phyloP scores from a whole-genome alignment of 2,888 invertebrate genomes.

The Drosophila flavopinicola region DNA sequence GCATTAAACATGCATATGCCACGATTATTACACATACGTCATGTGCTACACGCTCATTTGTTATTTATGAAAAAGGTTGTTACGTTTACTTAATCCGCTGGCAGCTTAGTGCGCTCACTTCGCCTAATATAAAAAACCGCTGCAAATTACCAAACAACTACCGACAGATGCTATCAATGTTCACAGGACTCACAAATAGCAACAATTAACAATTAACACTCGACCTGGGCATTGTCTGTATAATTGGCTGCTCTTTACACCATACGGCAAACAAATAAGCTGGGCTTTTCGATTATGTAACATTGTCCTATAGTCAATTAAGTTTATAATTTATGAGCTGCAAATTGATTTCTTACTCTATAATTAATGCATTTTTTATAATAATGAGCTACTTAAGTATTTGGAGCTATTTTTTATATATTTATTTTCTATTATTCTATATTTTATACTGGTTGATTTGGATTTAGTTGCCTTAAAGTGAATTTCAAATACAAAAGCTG shows the following conservation, averaged over 20 bases:
- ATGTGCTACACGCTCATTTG: conserved; percentile 52
- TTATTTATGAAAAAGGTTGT: conserved; percentile 59
- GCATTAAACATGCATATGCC: conserved; percentile 63
- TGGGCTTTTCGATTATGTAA: background rate
- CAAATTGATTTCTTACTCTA: no score
- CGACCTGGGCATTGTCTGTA: conserved; percentile 4
- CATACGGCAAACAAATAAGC: conserved; percentile 9
- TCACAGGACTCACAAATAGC: conserved; percentile 15
- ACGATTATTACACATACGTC: conserved; percentile 65
- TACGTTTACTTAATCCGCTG: conserved; percentile 9
- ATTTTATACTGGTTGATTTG: no score
- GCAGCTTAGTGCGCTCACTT: conserved; percentile 5
- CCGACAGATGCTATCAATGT: conserved; percentile 12
- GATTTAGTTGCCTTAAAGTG: no score
- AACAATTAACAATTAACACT: conserved; percentile 33
- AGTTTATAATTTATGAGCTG: background rate
- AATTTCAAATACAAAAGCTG: no score
- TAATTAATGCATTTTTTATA: no score
- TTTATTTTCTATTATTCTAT: no score
- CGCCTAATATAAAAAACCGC: background rate
- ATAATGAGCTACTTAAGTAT: no score
- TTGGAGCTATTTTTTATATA: no score
- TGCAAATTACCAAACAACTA: background rate
- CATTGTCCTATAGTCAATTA: background rate
- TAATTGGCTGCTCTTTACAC: conserved; percentile 30